A percentile compares a stretch with the other conserved stretches of the same genome.
These are phyloP conservation scores for Ptilorrhoa leucosticta DNA, from an alignment of 2,113 vertebrate species.

Conservation along the genomic window DNA sequence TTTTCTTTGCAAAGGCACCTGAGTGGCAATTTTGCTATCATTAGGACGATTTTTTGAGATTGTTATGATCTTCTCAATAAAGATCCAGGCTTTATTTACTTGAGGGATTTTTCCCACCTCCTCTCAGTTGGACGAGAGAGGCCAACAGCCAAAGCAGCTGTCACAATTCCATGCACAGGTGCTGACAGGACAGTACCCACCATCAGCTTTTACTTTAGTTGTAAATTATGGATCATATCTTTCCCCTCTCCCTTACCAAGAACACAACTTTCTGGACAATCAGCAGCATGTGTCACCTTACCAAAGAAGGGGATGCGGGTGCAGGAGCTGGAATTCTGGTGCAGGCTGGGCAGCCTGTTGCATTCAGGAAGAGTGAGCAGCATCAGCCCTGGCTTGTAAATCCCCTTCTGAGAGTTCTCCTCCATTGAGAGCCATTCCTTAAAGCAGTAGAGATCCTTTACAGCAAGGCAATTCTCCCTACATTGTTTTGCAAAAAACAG, in stretches of 20 bases:
- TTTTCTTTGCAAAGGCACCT: neutral
- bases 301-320: slow-evolving; percentile 86
- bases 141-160: neutral
- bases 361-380: slow-evolving; percentile 81
- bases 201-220: neutral
- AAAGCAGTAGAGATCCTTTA: slow-evolving; percentile 94
- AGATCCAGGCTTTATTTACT: neutral
- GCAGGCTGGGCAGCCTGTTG: slow-evolving; percentile 84
- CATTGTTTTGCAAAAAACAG: slow-evolving; percentile 61
- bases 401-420: slow-evolving; percentile 72
- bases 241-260: neutral
- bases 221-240: rapidly evolving
- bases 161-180: neutral
- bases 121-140: rapidly evolving
- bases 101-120: neutral
- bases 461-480: slow-evolving; percentile 93
- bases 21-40: neutral
- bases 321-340: slow-evolving; percentile 74
- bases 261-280: neutral
- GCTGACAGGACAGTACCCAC: neutral
- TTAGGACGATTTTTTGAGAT: neutral
- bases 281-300: slow-evolving; percentile 43
- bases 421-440: slow-evolving; percentile 85
- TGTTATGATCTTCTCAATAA: neutral
- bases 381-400: slow-evolving; percentile 69